Evolutionary conservation across 2,797 vertebrate species (phyloP).

Genomic region (Hydrophis major): DNA sequence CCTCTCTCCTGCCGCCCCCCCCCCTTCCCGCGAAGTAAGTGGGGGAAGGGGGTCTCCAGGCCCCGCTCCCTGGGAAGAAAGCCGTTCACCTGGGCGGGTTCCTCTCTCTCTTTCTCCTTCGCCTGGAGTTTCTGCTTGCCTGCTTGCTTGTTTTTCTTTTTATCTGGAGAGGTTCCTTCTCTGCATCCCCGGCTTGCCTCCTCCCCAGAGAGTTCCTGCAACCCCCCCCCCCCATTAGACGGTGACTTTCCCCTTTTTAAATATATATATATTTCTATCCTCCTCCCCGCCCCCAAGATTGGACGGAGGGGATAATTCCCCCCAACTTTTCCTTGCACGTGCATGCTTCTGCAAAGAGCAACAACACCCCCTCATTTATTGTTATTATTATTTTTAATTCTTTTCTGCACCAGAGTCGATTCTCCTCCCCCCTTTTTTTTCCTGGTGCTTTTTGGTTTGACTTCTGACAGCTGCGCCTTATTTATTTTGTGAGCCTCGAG

Average conservation of each 20-base stretch:
- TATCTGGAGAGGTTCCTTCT: no score
- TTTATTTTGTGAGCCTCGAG: not conserved
- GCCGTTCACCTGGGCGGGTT: not conserved
- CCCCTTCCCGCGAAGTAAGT: not conserved
- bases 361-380: not conserved
- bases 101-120: not conserved
- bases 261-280: no score
- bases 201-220: no score
- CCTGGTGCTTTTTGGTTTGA: not conserved
- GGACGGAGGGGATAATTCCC: no score
- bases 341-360: not conserved
- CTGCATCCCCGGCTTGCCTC: no score
- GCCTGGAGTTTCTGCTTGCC: not conserved
- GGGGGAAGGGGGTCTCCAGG: not conserved
- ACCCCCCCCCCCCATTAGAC: no score
- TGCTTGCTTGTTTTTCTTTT: not conserved
- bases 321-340: not conserved
- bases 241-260: no score
- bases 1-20: not conserved
- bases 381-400: no score
- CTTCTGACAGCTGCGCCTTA: not conserved
- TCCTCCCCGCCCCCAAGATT: no score
- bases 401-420: not conserved
- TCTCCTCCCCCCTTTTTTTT: no score
- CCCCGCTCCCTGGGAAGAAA: not conserved